Percentiles rank a stretch among this genome's conserved stretches.
Conservation (phyloP, 2,113 vertebrate species). For the Macrotus californicus region DNA sequence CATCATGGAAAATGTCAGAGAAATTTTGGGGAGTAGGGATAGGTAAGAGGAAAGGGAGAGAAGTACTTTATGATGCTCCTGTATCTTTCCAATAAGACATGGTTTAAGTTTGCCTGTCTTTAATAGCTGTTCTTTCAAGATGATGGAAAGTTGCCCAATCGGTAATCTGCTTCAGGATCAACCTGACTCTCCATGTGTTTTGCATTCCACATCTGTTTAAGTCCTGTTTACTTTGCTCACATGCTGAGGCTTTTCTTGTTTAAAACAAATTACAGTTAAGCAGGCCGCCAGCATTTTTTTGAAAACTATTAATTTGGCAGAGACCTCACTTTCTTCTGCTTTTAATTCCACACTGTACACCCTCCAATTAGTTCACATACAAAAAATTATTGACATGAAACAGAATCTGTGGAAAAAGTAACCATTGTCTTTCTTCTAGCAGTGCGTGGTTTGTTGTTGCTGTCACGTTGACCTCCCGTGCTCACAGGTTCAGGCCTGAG, state of each 20-base stretch:
- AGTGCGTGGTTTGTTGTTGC: neutral
- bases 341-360: neutral
- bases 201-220: neutral
- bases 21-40: neutral
- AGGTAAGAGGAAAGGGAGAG: neutral
- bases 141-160: neutral
- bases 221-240: slow-evolving; percentile 1
- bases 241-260: neutral
- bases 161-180: neutral
- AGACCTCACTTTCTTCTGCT: slow-evolving; percentile 4
- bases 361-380: neutral
- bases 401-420: neutral
- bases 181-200: neutral
- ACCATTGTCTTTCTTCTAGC: neutral
- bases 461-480: neutral
- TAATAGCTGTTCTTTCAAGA: neutral
- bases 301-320: neutral
- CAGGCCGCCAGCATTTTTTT: neutral
- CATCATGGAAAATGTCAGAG: neutral
- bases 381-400: neutral
- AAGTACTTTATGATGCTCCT: neutral
- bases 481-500: neutral
- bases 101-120: neutral
- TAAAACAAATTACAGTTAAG: slow-evolving; percentile 26
- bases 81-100: neutral